Percentiles rank a stretch among this genome's conserved stretches.
Evolutionary conservation across 2,113 vertebrate species (phyloP).

Genomic region (Indri indri): DNA sequence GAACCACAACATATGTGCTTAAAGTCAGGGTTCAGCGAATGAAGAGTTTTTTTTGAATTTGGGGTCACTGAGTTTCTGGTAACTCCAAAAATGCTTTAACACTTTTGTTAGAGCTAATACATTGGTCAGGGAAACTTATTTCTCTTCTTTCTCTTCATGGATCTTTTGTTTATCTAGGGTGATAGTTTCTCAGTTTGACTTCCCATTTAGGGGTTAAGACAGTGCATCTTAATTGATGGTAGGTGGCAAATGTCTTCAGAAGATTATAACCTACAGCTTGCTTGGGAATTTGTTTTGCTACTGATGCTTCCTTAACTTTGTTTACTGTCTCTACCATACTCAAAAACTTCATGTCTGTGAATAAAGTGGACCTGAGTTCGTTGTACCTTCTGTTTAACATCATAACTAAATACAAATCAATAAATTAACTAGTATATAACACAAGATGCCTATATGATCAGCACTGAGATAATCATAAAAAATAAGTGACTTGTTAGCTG

Average conservation of each 20-base stretch:
- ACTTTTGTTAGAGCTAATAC: background rate
- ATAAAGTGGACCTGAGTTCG: background rate
- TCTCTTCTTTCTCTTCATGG: background rate
- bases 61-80: background rate
- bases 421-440: background rate
- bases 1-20: background rate
- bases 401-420: background rate
- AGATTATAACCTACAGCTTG: background rate
- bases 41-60: background rate
- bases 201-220: background rate
- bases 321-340: background rate
- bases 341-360: background rate
- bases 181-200: background rate
- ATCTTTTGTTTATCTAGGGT: background rate
- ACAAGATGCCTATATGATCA: background rate
- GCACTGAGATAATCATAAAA: background rate
- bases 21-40: background rate
- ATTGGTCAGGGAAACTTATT: background rate
- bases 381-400: background rate
- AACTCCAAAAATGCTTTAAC: background rate
- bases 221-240: background rate
- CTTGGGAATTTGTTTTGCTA: background rate
- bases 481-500: background rate
- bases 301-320: background rate
- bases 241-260: background rate